A percentile compares a stretch with the other conserved stretches of the same genome.
Evolutionary conservation across 92 coral and sea anemone species (phyloP).

Genomic region (Desmophyllum pertusum): DNA sequence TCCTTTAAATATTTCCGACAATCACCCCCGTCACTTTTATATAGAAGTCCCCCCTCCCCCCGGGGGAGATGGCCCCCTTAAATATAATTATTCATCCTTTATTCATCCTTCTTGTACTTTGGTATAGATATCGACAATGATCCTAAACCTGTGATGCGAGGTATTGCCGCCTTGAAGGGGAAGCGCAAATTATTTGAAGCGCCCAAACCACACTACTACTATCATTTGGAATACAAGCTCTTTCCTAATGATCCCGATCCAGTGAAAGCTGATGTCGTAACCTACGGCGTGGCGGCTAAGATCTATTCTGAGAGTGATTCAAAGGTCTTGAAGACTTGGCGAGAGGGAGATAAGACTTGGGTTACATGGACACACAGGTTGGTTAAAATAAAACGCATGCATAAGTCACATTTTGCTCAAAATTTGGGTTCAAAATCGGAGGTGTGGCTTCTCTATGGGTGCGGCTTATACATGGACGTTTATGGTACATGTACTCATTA

Average conservation of each 20-base stretch:
- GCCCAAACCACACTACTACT: slow-evolving; percentile 93
- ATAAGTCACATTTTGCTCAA: too few relatives aligned
- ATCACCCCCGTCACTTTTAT: too few relatives aligned
- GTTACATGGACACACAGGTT: slow-evolving; percentile 98
- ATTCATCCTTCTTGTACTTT: too few relatives aligned
- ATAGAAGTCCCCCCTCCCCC: too few relatives aligned
- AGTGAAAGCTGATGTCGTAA: slow-evolving; percentile 91
- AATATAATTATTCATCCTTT: too few relatives aligned
- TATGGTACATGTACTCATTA: too few relatives aligned
- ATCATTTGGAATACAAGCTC: slow-evolving; percentile 89
- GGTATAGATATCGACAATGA: slow-evolving; percentile 90
- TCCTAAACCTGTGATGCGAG: slow-evolving; percentile 65
- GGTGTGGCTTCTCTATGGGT: too few relatives aligned
- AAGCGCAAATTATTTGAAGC: slow-evolving; percentile 84
- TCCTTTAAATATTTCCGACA: too few relatives aligned
- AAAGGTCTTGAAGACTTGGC: slow-evolving; percentile 93
- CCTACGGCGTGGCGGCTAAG: slow-evolving; percentile 97
- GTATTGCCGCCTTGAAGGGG: slow-evolving; percentile 67
- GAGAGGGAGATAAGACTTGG: slow-evolving; percentile 87
- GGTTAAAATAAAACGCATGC: too few relatives aligned
- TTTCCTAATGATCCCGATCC: slow-evolving; percentile 86
- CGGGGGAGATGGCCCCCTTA: too few relatives aligned
- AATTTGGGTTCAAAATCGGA: too few relatives aligned
- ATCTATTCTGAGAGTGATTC: slow-evolving; percentile 93
- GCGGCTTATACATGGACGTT: too few relatives aligned